Evolutionary conservation across 2,888 invertebrate genomes (phyloP), one percentile per base, ranked within the genome.

Genomic region (Lumbricus terrestris): DNA sequence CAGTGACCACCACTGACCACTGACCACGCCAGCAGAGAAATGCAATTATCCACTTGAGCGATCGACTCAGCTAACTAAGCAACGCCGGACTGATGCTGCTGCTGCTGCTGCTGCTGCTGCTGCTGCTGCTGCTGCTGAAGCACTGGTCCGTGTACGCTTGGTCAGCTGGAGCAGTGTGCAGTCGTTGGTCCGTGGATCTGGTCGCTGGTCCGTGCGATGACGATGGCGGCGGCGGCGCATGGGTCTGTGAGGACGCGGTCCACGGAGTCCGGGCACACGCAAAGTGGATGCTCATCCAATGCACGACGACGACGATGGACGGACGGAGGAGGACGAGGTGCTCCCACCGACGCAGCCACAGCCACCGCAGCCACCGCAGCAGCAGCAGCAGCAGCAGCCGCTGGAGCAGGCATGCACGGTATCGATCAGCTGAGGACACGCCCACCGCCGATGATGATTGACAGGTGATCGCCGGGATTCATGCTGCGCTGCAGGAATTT

Each of bases 21-120:
- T 33, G 82, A 82, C 82, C 82, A 82, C 29, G 29, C 4, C 82
- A 1, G 85, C 34, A 35, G 85, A 85, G 85, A 85, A 85, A 85
- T 37, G 85, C 85, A 85, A 85, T 85, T 85, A 85, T 85, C 85
- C 85, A 85, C 35, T 85, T 37, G 35, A 85, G 85, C 85, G 85
- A 85, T 85, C 85, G 35, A 69, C 69, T 29, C 69, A 29, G n/a
- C 69, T n/a, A 8, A 69, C 69, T 69, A n/a, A n/a, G 11, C 69
- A n/a, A 47, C 47, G 69, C n/a, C n/a, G 69, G 8, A n/a, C 69
- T 69, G n/a, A n/a, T n/a, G n/a, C n/a, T n/a, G n/a, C n/a, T n/a
- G n/a, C n/a, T n/a, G n/a, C n/a, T n/a, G n/a, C n/a, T n/a, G n/a
- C n/a, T n/a, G n/a, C n/a, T n/a, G n/a, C n/a, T n/a, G n/a, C n/a